Conservation (phyloP, 2,113 vertebrate species). For the Amblyopsis rosae region DNA sequence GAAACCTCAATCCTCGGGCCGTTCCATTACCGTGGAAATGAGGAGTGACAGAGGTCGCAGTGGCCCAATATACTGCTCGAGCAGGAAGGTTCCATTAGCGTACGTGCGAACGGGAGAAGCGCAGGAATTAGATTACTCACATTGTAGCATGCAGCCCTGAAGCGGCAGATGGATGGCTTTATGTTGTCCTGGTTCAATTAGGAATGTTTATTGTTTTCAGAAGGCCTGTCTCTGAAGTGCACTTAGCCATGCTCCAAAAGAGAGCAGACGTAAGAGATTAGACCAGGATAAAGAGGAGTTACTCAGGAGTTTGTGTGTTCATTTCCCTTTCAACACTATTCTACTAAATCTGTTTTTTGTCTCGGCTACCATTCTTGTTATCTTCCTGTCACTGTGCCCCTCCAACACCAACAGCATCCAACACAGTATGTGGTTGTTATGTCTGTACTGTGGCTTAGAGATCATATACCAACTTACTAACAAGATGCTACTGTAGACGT, state of each 20-base stretch:
- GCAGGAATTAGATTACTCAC: slow-evolving; percentile 48
- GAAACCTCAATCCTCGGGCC: slow-evolving; percentile 28
- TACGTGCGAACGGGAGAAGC: slow-evolving; percentile 15
- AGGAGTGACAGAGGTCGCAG: slow-evolving; percentile 49
- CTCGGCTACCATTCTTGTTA: slow-evolving; percentile 16
- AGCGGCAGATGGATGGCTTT: slow-evolving; percentile 38
- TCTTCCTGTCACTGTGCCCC: neutral
- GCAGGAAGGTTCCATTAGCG: slow-evolving; percentile 44
- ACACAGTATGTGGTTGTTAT: slow-evolving; percentile 2
- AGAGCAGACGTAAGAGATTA: too few species aligned
- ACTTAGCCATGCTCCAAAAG: neutral
- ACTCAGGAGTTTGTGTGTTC: neutral
- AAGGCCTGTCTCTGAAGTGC: slow-evolving; percentile 8
- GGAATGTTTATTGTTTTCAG: slow-evolving; percentile 14
- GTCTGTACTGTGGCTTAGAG: slow-evolving; percentile 7
- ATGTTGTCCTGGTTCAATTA: slow-evolving; percentile 35
- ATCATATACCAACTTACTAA: slow-evolving; percentile 16
- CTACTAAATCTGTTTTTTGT: slow-evolving; percentile 2
- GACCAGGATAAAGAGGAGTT: neutral
- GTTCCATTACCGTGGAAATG: slow-evolving; percentile 44
- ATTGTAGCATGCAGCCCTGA: slow-evolving; percentile 26
- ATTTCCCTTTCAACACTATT: neutral
- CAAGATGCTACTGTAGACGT: slow-evolving; percentile 6
- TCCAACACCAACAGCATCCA: neutral
- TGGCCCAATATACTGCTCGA: slow-evolving; percentile 59